Evolutionary conservation across 1,140 invertebrate genomes (phyloP), one percentile per base, ranked within the genome.

Genomic region (Tetraneura akinire): DNA sequence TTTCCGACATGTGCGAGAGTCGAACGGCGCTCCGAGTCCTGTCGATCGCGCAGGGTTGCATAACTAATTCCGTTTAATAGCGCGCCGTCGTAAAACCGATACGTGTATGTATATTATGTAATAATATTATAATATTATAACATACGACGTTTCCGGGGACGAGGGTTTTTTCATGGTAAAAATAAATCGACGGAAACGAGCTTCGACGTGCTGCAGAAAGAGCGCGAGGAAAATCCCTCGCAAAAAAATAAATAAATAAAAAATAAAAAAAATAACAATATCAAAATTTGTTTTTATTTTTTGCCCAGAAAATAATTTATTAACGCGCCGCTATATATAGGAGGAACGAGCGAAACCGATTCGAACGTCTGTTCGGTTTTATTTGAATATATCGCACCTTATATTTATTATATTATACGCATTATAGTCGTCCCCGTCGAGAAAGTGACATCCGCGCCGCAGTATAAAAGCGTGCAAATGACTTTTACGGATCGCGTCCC

Each of bases 11-110:
- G 62, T 62, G 55, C 37, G 73, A 10, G 29, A 16, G 26, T 14
- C 8, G 4, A 2, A 9, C 18, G 21, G 73, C 53, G 66, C n/a
- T n/a, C n/a, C 6, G 13, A 8, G 45, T 45, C n/a, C n/a, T 10
- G 32, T 57, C 73, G 32, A 60, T 78, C 37, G 74, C n/a, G 21
- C 55, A 16, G 74, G 55, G 74, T 78, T 78, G 74, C 55, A 78
- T 78, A 78, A 78, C 74, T 78, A 78, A 78, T 78, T 78, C 74
- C 74, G 55, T 78, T 78, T 78, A 78, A 78, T 78, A 78, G 74
- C 55, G 14, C 9, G 32, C 16, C 37, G 55, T 78, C 74, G 74
- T 78, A 78, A 78, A 78, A 78, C 37, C 37, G 6, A 37, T 13
- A 60, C 47, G 55, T 32, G 18, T 42, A 49, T 23, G 42, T 37